Percentiles rank a stretch among this genome's conserved stretches.
Conservation (phyloP, 2,888 invertebrate species). For the Scaptodrosophila latifasciaeformis region DNA sequence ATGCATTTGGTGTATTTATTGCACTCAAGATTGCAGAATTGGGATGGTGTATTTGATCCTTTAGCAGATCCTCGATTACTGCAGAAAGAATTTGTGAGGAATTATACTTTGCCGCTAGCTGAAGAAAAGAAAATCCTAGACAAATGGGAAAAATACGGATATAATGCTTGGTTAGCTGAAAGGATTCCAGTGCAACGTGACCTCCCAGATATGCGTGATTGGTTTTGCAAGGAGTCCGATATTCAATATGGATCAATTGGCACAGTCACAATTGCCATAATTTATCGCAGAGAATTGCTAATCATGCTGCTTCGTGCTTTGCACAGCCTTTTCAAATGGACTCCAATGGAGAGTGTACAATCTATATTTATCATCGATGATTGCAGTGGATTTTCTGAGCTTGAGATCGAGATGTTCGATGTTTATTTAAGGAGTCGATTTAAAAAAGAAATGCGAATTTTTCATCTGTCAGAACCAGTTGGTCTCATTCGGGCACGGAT, state of each 20-base stretch:
- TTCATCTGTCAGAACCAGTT: constrained; percentile 79
- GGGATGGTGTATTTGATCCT: no score
- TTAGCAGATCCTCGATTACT: no score
- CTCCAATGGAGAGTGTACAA: no score
- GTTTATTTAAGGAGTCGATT: constrained; percentile 14
- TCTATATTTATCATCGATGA: constrained; percentile 93
- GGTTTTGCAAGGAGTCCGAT: no score
- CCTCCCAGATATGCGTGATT: constrained; percentile 24
- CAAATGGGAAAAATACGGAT: constrained; percentile 35
- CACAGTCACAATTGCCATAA: no score
- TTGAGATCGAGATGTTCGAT: constrained; percentile 1
- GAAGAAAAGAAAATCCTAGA: no score
- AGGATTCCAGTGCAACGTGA: constrained; percentile 29
- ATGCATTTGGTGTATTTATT: no score
- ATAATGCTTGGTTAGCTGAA: constrained; percentile 45
- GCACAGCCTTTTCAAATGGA: constrained; percentile 85
- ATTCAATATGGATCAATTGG: no score
- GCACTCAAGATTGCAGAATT: no score
- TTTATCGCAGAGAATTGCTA: constrained; percentile 46
- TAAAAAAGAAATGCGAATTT: constrained; percentile 82
- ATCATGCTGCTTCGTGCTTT: constrained; percentile 84
- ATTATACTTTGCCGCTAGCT: no score
- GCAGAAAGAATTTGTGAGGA: no score
- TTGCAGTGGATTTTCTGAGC: constrained; percentile 57
- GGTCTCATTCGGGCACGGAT: constrained; percentile 90